Base-by-base conservation (phyloP, 1,140 invertebrate species). In the Drosophila arizonae region DNA sequence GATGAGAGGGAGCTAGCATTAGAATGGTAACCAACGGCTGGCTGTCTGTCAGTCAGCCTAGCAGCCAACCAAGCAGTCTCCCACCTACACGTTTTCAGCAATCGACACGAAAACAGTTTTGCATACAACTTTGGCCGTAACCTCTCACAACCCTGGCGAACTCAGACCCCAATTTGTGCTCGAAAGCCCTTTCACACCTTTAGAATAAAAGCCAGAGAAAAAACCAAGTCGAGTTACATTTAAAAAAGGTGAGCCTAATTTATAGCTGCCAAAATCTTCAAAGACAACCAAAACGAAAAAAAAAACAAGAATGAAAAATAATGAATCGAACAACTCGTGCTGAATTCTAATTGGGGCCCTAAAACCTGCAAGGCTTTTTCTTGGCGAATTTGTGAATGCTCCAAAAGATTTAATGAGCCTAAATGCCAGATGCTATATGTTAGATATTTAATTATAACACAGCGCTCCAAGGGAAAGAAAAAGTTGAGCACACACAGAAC, bases 41-140 rank as follows among this genome's bases (percentile, higher is more conserved):
- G 10, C 58, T 57, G n/a, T 62, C 45, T 17, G 36, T 41, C 24
- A 4, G 51, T 52, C 65, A 36, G 52, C 28, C 1, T 24, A 24
- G 2, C 21, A 24, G 21, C 21, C 21, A 24, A 24, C 21, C 1
- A 2, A 24, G 21, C 64, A 45, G 63, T 52, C 72, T 65, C 64
- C 65, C 78, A 87, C 81, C 74, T 66, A 77, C 61, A 71, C 39
- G 30, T 56, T 62, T 74, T 51, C 66, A 64, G 74, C 63, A 77
- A 85, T 85, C 80, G 81, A 76, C 81, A 79, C 78, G 78, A 81
- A 66, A 87, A 76, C 77, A 54, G 66, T 87, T 86, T 86, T 87
- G 82, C 82, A 86, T 81, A 81, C 70, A 78, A 65, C 80, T 79
- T 61, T 30, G 36, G 36, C 10, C 41, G 28, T 13, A 66, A 54